Percentiles rank a stretch among this genome's conserved stretches.
These are phyloP conservation scores for Camelus bactrianus DNA, from an alignment of 2,113 vertebrate species.

Conservation along the genomic window DNA sequence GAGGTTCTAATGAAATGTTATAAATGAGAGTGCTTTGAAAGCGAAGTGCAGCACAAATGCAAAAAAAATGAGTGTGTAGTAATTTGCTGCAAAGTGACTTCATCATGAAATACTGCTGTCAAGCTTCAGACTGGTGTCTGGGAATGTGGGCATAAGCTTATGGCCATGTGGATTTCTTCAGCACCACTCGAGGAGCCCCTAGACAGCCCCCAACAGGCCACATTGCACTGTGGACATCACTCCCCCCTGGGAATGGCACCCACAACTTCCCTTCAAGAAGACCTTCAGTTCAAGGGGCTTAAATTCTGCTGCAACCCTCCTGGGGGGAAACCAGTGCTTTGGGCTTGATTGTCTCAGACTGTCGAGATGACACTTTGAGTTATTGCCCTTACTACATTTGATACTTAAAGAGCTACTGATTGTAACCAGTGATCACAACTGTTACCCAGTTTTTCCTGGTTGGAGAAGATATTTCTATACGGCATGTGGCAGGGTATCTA, in stretches of 20 bases:
- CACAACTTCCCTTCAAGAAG: background rate
- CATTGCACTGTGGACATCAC: background rate
- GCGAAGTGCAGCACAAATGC: background rate
- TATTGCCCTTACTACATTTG: conserved; percentile 64
- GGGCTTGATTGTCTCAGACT: conserved; percentile 57
- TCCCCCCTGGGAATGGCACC: background rate
- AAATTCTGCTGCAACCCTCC: background rate
- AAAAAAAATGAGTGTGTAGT: background rate
- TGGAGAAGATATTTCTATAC: background rate
- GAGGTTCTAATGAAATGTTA: background rate
- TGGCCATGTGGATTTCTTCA: background rate
- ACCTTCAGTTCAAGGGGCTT: background rate
- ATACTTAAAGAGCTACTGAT: conserved; percentile 62
- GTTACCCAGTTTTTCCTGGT: background rate
- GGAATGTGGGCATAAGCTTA: background rate
- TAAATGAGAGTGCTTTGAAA: background rate
- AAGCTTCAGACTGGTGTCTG: background rate
- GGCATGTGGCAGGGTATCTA: background rate
- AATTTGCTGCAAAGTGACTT: background rate
- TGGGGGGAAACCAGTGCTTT: background rate
- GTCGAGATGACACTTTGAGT: conserved; percentile 66
- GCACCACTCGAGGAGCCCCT: background rate
- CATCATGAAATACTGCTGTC: background rate
- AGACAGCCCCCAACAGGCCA: background rate
- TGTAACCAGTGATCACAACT: conserved; percentile 35